Conservation (phyloP, 2,888 invertebrate species). For the Micoletzkya japonica region DNA sequence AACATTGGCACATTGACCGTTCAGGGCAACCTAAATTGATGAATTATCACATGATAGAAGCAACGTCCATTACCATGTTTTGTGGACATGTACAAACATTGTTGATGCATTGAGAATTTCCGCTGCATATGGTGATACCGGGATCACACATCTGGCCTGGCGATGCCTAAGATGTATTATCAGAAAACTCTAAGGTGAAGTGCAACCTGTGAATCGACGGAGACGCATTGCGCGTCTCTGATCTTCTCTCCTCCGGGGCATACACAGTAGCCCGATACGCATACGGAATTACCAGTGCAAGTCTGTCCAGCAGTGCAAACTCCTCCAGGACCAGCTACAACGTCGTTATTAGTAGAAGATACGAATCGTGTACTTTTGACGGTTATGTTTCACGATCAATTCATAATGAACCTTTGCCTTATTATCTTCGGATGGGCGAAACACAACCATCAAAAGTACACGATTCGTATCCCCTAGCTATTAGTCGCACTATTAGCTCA, state of each 20-base stretch:
- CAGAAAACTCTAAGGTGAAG: conserved; percentile 15
- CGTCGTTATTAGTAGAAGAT: neutral
- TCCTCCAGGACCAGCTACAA: conserved; percentile 53
- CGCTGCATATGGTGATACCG: conserved; percentile 55
- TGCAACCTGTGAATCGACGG: conserved; percentile 33
- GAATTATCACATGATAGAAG: neutral
- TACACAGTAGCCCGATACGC: conserved; percentile 58
- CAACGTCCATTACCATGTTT: neutral
- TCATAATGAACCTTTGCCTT: neutral
- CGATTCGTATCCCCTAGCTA: neutral
- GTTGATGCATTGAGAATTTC: conserved; percentile 52
- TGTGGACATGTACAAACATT: conserved; percentile 54
- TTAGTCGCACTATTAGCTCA: neutral
- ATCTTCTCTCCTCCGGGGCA: conserved; percentile 61
- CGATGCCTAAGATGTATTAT: conserved; percentile 32
- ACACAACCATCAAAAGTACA: neutral
- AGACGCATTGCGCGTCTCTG: conserved; percentile 43
- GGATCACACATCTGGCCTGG: conserved; percentile 57
- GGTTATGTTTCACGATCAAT: too few relatives aligned
- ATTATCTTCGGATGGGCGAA: neutral
- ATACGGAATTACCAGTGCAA: conserved; percentile 60
- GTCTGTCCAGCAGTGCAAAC: conserved; percentile 41
- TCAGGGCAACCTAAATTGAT: conserved; percentile 40
- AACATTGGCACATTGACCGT: conserved; percentile 55
- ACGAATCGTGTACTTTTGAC: too few relatives aligned